A percentile compares a stretch with the other conserved stretches of the same genome.
phyloP scores from a whole-genome alignment of 2,113 vertebrate genomes.

The Hypomesus transpacificus region DNA sequence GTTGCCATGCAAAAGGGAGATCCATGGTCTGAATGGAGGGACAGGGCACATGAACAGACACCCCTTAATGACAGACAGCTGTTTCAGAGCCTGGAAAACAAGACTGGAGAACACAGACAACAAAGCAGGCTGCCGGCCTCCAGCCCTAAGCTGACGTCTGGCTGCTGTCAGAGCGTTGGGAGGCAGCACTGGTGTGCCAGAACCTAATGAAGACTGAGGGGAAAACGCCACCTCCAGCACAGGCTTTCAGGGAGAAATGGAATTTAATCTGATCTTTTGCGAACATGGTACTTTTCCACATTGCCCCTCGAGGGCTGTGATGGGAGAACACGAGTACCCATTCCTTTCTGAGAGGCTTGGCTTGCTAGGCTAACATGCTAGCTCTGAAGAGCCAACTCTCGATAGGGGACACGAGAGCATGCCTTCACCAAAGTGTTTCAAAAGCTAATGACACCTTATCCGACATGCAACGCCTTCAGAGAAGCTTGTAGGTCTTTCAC shows the following conservation, averaged over 20 bases:
- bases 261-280: conserved; percentile 71
- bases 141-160: conserved; percentile 19
- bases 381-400: not conserved
- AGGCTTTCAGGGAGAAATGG: conserved; percentile 54
- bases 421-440: too few relatives aligned
- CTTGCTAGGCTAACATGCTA: conserved; percentile 29
- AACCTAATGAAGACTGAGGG: conserved; percentile 40
- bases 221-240: conserved; percentile 44
- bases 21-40: conserved; percentile 41
- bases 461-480: too few relatives aligned
- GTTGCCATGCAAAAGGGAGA: conserved; percentile 5
- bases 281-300: conserved; percentile 70
- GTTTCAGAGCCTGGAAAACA: conserved; percentile 22
- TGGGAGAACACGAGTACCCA: conserved; percentile 19
- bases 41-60: conserved; percentile 38
- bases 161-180: conserved; percentile 19
- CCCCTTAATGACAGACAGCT: conserved; percentile 44
- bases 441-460: too few relatives aligned
- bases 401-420: too few relatives aligned
- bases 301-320: conserved; percentile 28
- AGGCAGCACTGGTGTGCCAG: conserved; percentile 32
- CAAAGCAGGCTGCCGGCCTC: conserved; percentile 5
- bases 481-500: too few relatives aligned
- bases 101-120: conserved; percentile 39
- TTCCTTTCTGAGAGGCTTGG: conserved; percentile 40